Conservation (phyloP, 2,888 invertebrate genomes). For the Anarsia innoxiella region DNA sequence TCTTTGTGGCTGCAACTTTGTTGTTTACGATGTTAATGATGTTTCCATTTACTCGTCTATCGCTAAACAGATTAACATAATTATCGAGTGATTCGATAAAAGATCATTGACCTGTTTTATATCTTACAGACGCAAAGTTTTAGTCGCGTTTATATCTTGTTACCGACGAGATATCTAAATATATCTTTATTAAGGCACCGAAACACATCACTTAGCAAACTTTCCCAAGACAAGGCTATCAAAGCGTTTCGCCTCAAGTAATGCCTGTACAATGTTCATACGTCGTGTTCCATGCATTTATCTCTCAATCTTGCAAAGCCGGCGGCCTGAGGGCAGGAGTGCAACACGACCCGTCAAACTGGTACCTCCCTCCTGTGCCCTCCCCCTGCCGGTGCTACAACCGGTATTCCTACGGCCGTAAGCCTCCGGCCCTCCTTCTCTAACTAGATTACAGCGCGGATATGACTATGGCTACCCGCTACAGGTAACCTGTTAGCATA, state of each 20-base stretch:
- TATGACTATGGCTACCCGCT: too few species aligned
- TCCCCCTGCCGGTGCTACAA: constrained; percentile 26
- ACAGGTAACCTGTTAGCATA: constrained; percentile 18
- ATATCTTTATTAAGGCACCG: constrained; percentile 22
- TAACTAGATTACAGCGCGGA: constrained; percentile 52
- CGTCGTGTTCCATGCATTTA: constrained; percentile 41
- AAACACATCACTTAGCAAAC: too few species aligned
- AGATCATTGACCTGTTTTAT: constrained; percentile 7
- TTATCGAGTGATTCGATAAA: background rate
- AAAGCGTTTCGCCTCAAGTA: constrained; percentile 23
- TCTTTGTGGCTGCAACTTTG: too few species aligned
- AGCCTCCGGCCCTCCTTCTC: constrained; percentile 27
- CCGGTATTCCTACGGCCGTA: constrained; percentile 43
- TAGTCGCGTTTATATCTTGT: background rate
- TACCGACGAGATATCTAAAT: background rate
- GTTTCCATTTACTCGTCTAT: constrained; percentile 2
- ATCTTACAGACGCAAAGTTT: background rate
- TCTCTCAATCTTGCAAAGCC: constrained; percentile 45
- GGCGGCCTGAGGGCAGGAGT: constrained; percentile 44
- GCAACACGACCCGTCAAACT: constrained; percentile 43
- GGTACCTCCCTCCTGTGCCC: constrained; percentile 25
- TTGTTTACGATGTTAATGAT: constrained; percentile 5
- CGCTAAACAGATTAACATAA: constrained; percentile 6
- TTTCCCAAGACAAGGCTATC: constrained; percentile 25
- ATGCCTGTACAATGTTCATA: constrained; percentile 16